phyloP scores from a whole-genome alignment of 2,888 invertebrate species.

The Chymomyza fuscimana region DNA sequence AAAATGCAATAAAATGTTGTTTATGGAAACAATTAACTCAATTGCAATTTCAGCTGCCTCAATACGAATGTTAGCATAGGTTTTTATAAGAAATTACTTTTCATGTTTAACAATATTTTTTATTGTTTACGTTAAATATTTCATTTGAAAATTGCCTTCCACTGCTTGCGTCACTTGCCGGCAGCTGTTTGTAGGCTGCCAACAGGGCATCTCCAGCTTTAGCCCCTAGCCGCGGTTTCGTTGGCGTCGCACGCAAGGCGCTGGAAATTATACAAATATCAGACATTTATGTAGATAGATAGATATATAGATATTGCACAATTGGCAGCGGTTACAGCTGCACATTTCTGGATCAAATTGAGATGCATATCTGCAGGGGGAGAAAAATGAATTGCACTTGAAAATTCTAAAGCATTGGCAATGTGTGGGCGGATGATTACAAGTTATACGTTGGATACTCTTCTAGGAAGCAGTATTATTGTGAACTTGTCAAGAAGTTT shows the following conservation, averaged over 20 bases:
- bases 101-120: neutral
- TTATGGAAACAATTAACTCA: neutral
- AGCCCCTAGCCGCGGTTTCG: neutral
- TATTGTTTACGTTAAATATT: neutral
- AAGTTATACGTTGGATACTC: neutral
- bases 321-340: constrained; percentile 72
- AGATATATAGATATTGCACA: constrained; percentile 30
- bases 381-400: constrained; percentile 48
- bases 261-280: constrained; percentile 34
- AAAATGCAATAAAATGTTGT: constrained; percentile 3
- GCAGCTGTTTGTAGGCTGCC: neutral
- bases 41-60: constrained; percentile 2
- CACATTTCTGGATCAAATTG: constrained; percentile 71
- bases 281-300: constrained; percentile 3
- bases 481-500: neutral
- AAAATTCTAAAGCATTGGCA: constrained; percentile 23
- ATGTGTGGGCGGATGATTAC: neutral
- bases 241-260: constrained; percentile 23
- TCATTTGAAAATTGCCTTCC: neutral
- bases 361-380: constrained; percentile 38
- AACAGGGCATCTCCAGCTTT: neutral
- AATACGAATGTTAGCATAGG: neutral
- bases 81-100: constrained; percentile 7
- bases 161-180: neutral
- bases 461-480: neutral